phyloP scores from a whole-genome alignment of 2,113 vertebrate species.

The Strigops habroptila region DNA sequence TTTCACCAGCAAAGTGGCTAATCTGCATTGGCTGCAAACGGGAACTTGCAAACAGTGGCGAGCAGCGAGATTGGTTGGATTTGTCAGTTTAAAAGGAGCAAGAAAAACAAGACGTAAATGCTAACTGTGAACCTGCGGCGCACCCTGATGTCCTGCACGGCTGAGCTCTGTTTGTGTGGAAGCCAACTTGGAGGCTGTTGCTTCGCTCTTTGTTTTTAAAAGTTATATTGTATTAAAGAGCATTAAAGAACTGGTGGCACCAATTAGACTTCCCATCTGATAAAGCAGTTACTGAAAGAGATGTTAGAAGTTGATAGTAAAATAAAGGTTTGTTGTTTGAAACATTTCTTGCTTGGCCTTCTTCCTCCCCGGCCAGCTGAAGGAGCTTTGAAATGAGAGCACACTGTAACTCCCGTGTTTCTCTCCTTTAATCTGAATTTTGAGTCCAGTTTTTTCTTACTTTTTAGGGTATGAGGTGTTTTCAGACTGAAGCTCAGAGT shows the following conservation, averaged over 20 bases:
- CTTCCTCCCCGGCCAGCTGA: background rate
- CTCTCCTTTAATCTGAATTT: background rate
- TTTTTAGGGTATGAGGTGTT: background rate
- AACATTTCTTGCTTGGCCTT: background rate
- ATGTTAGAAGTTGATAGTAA: background rate
- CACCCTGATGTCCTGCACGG: background rate
- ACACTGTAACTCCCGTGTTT: background rate
- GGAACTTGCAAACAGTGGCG: background rate
- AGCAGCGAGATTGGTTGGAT: background rate
- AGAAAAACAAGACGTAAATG: background rate
- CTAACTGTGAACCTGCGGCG: background rate
- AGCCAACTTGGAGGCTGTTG: background rate
- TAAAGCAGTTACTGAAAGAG: background rate
- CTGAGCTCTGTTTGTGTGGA: background rate
- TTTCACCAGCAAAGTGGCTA: slow-evolving; percentile 47
- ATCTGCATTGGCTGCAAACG: slow-evolving; percentile 1
- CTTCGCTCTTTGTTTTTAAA: background rate
- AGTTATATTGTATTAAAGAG: background rate
- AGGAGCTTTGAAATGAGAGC: background rate
- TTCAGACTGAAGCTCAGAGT: background rate
- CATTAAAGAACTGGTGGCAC: background rate
- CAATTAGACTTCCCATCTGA: background rate
- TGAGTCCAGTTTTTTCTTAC: background rate
- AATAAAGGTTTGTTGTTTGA: background rate
- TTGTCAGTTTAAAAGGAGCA: background rate